phyloP scores from a whole-genome alignment of 2,888 invertebrate genomes.

The Agrochola macilenta region DNA sequence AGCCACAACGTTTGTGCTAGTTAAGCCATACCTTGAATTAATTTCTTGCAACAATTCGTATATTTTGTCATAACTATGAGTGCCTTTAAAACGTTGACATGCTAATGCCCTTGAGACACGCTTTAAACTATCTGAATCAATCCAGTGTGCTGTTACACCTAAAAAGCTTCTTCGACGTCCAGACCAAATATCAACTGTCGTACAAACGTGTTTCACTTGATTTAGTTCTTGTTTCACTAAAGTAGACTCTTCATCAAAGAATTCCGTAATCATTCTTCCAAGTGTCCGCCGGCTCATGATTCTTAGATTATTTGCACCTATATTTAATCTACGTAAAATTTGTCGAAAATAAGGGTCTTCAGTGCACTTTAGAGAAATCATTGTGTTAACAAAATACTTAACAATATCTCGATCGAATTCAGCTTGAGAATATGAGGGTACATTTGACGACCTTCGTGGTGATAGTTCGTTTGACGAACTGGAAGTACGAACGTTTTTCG shows the following conservation, averaged over 20 bases:
- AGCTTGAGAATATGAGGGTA: conserved; percentile 38
- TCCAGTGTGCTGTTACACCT: conserved; percentile 57
- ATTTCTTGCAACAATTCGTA: conserved; percentile 39
- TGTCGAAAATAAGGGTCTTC: conserved; percentile 42
- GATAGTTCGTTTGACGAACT: conserved; percentile 14
- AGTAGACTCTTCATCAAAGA: conserved; percentile 19
- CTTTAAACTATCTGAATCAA: conserved; percentile 38
- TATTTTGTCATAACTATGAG: conserved; percentile 43
- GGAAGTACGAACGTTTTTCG: conserved; percentile 32
- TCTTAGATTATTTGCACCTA: conserved; percentile 25
- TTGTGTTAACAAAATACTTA: conserved; percentile 40
- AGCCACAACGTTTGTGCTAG: conserved; percentile 30
- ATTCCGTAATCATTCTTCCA: conserved; percentile 24
- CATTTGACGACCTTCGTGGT: not conserved
- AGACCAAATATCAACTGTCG: conserved; percentile 52
- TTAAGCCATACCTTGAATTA: conserved; percentile 34
- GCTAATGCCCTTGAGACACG: conserved; percentile 27
- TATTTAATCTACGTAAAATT: conserved; percentile 30
- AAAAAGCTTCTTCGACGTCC: conserved; percentile 43
- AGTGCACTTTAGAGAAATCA: conserved; percentile 36
- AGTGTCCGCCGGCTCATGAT: conserved; percentile 32
- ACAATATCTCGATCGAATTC: conserved; percentile 41
- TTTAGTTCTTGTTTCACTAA: conserved; percentile 34
- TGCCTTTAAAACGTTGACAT: conserved; percentile 44
- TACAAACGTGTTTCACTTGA: conserved; percentile 32